Percentiles rank a stretch among this genome's conserved stretches.
phyloP scores from a whole-genome alignment of 2,113 vertebrate species.

The Equus przewalskii region DNA sequence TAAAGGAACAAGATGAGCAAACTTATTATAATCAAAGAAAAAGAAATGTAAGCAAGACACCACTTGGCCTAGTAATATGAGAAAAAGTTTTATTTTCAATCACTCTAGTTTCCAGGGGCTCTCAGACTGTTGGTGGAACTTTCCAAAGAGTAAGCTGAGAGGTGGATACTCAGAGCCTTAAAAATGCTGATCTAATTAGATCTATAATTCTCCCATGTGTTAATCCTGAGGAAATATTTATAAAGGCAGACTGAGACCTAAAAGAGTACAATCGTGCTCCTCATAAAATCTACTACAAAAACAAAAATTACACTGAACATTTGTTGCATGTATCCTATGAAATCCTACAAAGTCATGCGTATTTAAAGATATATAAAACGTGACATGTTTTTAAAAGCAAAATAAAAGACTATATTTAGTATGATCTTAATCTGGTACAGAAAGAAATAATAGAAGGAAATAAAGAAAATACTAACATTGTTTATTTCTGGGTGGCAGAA shows the following conservation, averaged over 20 bases:
- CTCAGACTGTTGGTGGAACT: background rate
- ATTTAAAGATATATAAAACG: slow-evolving; percentile 52
- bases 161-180: background rate
- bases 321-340: slow-evolving; percentile 23
- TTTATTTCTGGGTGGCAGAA: background rate
- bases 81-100: slow-evolving; percentile 17
- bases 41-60: slow-evolving; percentile 20
- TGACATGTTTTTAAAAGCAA: slow-evolving; percentile 13
- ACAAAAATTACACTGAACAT: slow-evolving; percentile 28
- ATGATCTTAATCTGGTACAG: slow-evolving; percentile 19
- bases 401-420: slow-evolving; percentile 22
- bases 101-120: background rate
- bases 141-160: background rate
- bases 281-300: slow-evolving; percentile 53
- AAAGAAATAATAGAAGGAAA: slow-evolving; percentile 24
- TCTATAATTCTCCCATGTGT: background rate
- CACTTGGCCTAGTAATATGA: background rate
- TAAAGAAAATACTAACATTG: slow-evolving; percentile 17
- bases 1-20: slow-evolving; percentile 41
- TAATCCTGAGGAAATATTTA: slow-evolving; percentile 11
- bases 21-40: slow-evolving; percentile 44
- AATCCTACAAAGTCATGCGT: background rate
- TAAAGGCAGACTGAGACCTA: background rate
- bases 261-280: background rate
- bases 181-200: slow-evolving; percentile 48